A percentile compares a stretch with the other conserved stretches of the same genome.
Conservation (phyloP, 2,113 vertebrate genomes). For the Chaetops frenatus region DNA sequence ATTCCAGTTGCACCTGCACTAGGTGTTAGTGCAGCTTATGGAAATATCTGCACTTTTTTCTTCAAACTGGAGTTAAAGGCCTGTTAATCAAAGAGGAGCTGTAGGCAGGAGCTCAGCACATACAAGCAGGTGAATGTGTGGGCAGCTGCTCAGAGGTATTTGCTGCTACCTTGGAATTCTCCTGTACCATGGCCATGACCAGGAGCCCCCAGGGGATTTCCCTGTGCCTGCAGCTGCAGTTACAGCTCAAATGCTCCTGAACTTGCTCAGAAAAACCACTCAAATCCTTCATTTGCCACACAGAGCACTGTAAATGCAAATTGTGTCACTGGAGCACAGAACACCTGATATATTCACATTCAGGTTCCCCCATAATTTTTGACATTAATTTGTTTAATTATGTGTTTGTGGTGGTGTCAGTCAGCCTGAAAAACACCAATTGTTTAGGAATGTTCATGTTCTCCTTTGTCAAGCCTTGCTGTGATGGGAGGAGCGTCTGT, state of each 20-base stretch:
- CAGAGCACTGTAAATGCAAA: neutral
- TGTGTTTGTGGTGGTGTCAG: neutral
- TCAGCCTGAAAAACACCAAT: neutral
- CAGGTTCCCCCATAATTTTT: neutral
- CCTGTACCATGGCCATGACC: rapidly evolving
- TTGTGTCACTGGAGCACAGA: neutral
- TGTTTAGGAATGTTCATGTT: neutral
- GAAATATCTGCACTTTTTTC: neutral
- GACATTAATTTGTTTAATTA: neutral
- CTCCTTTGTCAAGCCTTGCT: neutral
- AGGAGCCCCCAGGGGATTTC: neutral
- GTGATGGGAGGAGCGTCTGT: neutral
- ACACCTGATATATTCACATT: neutral
- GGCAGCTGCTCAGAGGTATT: neutral
- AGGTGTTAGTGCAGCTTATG: neutral
- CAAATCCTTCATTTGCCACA: neutral
- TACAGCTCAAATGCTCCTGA: neutral
- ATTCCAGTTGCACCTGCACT: neutral
- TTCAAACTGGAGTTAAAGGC: neutral
- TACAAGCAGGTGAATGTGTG: neutral
- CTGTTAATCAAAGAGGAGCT: neutral
- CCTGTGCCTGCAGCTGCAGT: neutral
- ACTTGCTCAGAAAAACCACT: neutral
- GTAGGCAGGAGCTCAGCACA: neutral
- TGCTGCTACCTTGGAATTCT: neutral